Evolutionary conservation across 2,888 invertebrate species (phyloP), one percentile per base, ranked within the genome.

Genomic region (Spilosoma lubricipeda): DNA sequence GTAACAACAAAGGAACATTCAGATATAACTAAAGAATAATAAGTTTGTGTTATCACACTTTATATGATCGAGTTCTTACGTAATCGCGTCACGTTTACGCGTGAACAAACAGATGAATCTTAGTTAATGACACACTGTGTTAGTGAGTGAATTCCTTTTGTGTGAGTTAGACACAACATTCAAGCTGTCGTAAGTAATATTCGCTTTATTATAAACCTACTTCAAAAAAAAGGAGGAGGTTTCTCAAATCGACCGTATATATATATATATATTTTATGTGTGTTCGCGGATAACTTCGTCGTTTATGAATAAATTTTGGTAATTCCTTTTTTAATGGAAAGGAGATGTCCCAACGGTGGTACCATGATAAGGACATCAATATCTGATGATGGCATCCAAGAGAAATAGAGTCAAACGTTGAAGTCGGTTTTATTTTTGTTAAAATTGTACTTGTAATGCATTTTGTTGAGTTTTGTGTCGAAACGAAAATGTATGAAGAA

Each of bases 1-100:
- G 45, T 23, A 42, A 76, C 72, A 70, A 66, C 72, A 75, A 39
- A 70, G 66, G 8, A n/a, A 45, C n/a, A 67, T 69, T 65, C 63
- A 70, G 67, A 83, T 82, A 83, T 77, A 74, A 66, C 70, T 71
- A 42, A 73, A 71, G 39, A 73, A 77, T 52, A 82, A 76, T 65
- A 73, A 71, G 67, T 76, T 76, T 59, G 65, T 82, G 75, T 77
- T 80, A 77, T 52, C 48, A 70, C 70, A 74, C 77, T 77, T 74
- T 73, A 69, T 77, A 67, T 70, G 67, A 70, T 80, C 76, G 71
- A 73, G 71, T 77, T 45, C 70, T 76, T 73, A 69, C 73, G 68
- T 36, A 76, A 76, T 67, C 70, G n/a, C 42, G 39, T 20, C 70
- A 45, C 45, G 70, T 67, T 63, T 64, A 45, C 48, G 70, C 72